Conservation (phyloP, 1,140 invertebrate species). For the Drosophila eugracilis region DNA sequence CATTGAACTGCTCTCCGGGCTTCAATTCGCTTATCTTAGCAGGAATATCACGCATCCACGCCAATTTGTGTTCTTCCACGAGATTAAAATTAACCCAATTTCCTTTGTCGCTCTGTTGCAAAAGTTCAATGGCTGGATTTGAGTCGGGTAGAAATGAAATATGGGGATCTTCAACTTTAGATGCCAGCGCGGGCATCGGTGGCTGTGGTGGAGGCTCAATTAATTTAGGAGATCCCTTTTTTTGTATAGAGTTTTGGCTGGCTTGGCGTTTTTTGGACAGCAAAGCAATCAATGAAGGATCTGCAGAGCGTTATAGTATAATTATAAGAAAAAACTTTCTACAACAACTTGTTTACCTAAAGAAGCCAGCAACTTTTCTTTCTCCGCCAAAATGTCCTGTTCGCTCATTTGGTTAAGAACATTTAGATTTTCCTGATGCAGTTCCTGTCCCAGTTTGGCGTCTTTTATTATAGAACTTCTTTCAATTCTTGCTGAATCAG, state of each 20-base stretch:
- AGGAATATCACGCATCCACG: conserved; percentile 92
- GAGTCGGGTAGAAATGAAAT: conserved; percentile 47
- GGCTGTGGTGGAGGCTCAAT: too few relatives aligned
- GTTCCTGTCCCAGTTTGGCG: conserved; percentile 86
- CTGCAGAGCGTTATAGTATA: conserved; percentile 20
- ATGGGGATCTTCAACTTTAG: conserved; percentile 17
- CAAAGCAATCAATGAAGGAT: conserved; percentile 85
- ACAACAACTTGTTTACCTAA: conserved; percentile 86
- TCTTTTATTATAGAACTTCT: conserved; percentile 86
- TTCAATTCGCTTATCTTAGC: conserved; percentile 83
- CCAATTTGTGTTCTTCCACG: conserved; percentile 92
- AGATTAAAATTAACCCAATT: conserved; percentile 93
- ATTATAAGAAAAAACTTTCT: neutral
- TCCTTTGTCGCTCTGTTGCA: conserved; percentile 87
- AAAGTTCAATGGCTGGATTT: conserved; percentile 86
- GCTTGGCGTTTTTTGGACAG: conserved; percentile 87
- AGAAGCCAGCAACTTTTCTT: conserved; percentile 87
- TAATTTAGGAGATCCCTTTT: neutral
- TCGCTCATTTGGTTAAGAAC: conserved; percentile 89
- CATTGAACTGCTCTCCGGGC: conserved; percentile 88
- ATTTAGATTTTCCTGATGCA: conserved; percentile 91
- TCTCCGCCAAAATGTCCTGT: conserved; percentile 91
- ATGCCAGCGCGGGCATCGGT: neutral
- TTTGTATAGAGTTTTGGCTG: neutral
- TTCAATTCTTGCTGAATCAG: neutral